These are phyloP conservation scores for Osedax fenrisi DNA, from an alignment of 2,888 invertebrate genomes.

Conservation along the genomic window DNA sequence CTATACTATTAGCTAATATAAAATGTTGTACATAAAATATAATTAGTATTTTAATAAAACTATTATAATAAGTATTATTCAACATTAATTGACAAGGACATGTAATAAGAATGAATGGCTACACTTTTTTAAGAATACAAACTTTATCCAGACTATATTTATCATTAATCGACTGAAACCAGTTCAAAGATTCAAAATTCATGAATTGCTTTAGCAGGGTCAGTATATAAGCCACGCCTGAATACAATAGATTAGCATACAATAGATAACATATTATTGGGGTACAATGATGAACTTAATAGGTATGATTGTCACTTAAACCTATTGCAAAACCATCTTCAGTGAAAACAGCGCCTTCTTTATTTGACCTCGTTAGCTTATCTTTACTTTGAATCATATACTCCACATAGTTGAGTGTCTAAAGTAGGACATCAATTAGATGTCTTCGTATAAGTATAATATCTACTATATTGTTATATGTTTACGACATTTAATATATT, in stretches of 20 bases:
- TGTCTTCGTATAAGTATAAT: too few species aligned
- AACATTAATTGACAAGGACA: too few species aligned
- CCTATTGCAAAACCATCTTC: conserved; percentile 98
- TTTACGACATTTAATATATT: not conserved
- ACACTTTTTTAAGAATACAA: too few species aligned
- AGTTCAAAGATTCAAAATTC: conserved; percentile 80
- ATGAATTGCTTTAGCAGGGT: conserved; percentile 73
- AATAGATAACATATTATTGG: not conserved
- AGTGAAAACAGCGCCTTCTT: conserved; percentile 75
- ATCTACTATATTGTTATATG: not conserved
- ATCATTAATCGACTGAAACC: conserved; percentile 76
- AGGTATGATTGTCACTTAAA: conserved; percentile 36
- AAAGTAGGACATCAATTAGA: too few species aligned
- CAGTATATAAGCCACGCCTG: conserved; percentile 73
- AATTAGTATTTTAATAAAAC: too few species aligned
- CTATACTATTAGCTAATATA: too few species aligned
- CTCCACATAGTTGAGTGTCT: conserved; percentile 86
- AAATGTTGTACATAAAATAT: too few species aligned
- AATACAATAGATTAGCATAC: not conserved
- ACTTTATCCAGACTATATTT: conserved; percentile 61
- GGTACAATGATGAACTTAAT: not conserved
- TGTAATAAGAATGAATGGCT: too few species aligned
- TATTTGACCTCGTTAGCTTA: conserved; percentile 77
- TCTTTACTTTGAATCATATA: conserved; percentile 81
- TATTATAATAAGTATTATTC: too few species aligned